Conservation (phyloP, 2,113 vertebrate species). For the Polypterus bichir region DNA sequence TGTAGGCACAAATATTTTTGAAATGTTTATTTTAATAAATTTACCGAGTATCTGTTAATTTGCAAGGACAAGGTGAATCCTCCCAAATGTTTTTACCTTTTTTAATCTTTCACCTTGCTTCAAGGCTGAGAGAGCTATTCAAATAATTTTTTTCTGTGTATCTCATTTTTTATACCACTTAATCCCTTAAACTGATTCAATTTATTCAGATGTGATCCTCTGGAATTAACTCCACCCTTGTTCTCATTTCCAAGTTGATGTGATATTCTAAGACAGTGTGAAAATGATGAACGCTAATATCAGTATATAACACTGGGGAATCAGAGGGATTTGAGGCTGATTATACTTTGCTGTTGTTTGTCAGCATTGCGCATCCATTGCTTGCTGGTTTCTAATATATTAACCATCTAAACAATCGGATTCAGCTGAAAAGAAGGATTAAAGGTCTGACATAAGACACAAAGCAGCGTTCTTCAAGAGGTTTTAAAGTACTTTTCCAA, state of each 20-base stretch:
- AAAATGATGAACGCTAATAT: not conserved
- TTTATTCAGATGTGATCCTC: not conserved
- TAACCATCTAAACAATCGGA: not conserved
- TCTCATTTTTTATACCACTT: slow-evolving; percentile 2
- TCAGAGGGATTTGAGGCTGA: not conserved
- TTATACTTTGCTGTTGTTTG: not conserved
- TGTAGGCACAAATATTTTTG: too few relatives aligned
- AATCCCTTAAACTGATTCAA: slow-evolving; percentile 5
- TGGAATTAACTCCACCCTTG: not conserved
- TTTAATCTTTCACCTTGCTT: not conserved
- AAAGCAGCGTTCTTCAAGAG: not conserved
- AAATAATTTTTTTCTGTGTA: not conserved
- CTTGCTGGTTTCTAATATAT: not conserved
- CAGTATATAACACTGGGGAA: not conserved
- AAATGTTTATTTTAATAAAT: too few relatives aligned
- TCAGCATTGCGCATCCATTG: not conserved
- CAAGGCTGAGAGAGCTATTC: slow-evolving; percentile 6
- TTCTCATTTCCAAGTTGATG: not conserved
- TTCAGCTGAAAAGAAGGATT: not conserved
- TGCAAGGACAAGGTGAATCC: not conserved
- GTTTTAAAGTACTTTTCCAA: not conserved
- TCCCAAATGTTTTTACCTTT: not conserved
- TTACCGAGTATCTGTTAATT: too few relatives aligned
- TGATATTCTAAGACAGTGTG: not conserved
- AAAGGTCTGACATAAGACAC: not conserved